phyloP scores from a whole-genome alignment of 2,797 vertebrate species.

The Miichthys miiuy region DNA sequence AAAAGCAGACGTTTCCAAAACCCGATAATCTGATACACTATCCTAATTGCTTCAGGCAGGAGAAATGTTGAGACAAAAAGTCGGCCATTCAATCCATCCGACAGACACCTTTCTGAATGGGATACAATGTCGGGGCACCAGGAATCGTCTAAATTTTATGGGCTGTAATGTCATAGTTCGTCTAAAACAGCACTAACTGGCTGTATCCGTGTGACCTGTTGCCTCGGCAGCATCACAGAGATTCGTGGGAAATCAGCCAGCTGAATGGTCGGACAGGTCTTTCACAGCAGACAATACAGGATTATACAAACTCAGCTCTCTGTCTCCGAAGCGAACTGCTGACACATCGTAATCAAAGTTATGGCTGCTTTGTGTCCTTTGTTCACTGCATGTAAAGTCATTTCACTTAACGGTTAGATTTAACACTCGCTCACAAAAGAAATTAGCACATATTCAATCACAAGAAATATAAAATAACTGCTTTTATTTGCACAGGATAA shows the following conservation, averaged over 20 bases:
- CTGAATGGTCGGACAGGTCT: conserved; percentile 74
- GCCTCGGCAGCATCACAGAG: conserved; percentile 77
- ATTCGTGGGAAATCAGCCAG: conserved; percentile 77
- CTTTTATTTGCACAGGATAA: neutral
- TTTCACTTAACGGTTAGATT: conserved; percentile 28
- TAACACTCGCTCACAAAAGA: neutral
- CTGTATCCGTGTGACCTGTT: conserved; percentile 60
- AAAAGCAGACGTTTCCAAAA: conserved; percentile 61
- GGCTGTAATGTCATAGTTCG: conserved; percentile 50
- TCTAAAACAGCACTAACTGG: conserved; percentile 49
- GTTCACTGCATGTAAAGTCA: conserved; percentile 34
- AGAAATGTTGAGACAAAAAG: conserved; percentile 47
- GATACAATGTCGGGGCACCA: conserved; percentile 29
- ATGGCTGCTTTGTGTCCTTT: conserved; percentile 57
- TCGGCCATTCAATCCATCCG: conserved; percentile 41
- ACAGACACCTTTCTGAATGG: conserved; percentile 59
- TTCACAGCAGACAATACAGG: conserved; percentile 81
- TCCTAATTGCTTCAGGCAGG: conserved; percentile 62
- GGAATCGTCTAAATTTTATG: conserved; percentile 47
- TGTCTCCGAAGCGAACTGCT: conserved; percentile 78
- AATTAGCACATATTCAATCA: neutral
- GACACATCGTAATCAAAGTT: conserved; percentile 69
- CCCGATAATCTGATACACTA: conserved; percentile 58
- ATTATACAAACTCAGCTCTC: conserved; percentile 81
- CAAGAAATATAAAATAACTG: neutral